These are phyloP conservation scores for Luidia sarsii DNA, from an alignment of 53 echinoderm and acorn worm species.

Conservation along the genomic window DNA sequence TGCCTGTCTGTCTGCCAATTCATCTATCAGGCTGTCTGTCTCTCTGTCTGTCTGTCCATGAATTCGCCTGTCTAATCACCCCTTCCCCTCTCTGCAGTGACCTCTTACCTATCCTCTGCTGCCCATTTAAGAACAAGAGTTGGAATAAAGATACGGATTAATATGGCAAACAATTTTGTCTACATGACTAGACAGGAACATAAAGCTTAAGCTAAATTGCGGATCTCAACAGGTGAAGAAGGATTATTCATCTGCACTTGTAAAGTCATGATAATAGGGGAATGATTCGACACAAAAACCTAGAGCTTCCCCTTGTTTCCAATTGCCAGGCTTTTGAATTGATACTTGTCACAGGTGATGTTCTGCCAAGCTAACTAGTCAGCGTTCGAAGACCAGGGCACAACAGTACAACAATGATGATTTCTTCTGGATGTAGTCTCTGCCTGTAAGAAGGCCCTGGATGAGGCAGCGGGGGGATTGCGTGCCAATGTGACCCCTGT, in stretches of 20 bases:
- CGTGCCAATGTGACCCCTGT: slow-evolving; percentile 41
- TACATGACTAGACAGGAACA: slow-evolving; percentile 48
- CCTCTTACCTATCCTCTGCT: not conserved
- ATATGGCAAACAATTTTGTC: slow-evolving; percentile 31
- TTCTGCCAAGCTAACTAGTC: not conserved
- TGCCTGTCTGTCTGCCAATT: too few species aligned
- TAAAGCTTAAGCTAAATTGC: slow-evolving; percentile 41
- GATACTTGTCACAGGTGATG: slow-evolving; percentile 47
- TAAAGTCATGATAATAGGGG: slow-evolving; percentile 8
- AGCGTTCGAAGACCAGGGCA: not conserved
- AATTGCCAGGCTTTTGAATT: slow-evolving; percentile 8
- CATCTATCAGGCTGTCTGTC: not conserved
- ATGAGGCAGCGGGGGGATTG: slow-evolving; percentile 16
- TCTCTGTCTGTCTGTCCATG: not conserved
- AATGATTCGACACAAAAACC: slow-evolving; percentile 48
- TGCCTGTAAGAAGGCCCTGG: not conserved
- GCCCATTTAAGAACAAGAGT: not conserved
- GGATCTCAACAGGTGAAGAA: slow-evolving; percentile 25
- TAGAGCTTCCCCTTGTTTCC: slow-evolving; percentile 25
- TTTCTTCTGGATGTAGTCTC: not conserved
- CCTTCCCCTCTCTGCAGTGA: too few species aligned
- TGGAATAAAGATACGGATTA: slow-evolving; percentile 10
- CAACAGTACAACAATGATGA: slow-evolving; percentile 19
- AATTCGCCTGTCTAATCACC: not conserved
- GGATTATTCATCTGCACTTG: slow-evolving; percentile 42